Evolutionary conservation across 1,140 invertebrate species (phyloP), one percentile per base, ranked within the genome.

Genomic region (Lordiphosa clarofinis): DNA sequence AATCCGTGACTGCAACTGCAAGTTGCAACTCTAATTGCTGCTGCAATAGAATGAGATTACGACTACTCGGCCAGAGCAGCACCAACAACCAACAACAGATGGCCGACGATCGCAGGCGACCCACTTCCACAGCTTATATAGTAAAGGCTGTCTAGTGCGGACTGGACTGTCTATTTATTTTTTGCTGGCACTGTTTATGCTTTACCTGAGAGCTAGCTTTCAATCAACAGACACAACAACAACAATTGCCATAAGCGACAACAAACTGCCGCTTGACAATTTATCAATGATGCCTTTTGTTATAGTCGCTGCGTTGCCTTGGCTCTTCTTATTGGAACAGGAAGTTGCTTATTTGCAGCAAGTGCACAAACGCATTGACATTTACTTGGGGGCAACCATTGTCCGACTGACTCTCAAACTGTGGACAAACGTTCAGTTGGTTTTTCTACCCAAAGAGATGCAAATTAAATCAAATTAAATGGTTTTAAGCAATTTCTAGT

Each of bases 291-390:
- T 60, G 68, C 61, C 55, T 66, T 53, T 67, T 67, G 63, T 67
- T 38, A 40, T 24, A 44, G 61, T 10, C 57, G 58, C 21, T 56
- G 49, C 28, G 8, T 33, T 28, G 24, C 43, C 21, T 28, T 63
- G 19, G 46, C 21, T 65, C 58, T 63, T 81, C 76, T 82, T 81
- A 82, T 81, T 81, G 78, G 78, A 82, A 82, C 78, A 82, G 78
- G 78, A 82, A 82, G 78, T 82, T 47, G 68, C 78, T 82, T 73
- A 73, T 82, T 82, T 84, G 76, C 72, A 67, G 60, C 78, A 84
- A 84, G 76, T 81, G 76, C 67, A 75, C 78, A 59, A 64, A 71
- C 63, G 64, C 78, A 82, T 84, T 78, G 78, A 82, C 78, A 82
- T 82, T 84, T 84, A 65, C 71, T 64, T 38, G 21, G 21, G 28